Evolutionary conservation across 1,140 invertebrate genomes (phyloP), one percentile per base, ranked within the genome.

Genomic region (Ostrea denselamellosa): DNA sequence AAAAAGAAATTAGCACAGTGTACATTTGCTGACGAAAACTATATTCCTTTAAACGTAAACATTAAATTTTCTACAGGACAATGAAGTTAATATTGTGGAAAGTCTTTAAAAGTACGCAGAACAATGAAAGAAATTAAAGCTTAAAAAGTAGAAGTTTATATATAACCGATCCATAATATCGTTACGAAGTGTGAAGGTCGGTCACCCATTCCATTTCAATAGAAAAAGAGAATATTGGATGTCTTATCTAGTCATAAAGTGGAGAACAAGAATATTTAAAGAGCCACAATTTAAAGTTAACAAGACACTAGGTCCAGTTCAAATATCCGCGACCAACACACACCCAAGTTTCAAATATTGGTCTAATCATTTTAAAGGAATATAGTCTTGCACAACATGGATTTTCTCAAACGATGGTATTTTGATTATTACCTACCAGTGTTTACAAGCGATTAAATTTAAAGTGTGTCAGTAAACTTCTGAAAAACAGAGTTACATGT

Each of bases 201-300:
- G 17, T 62, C 17, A n/a, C n/a, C 56, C 56, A n/a, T 5, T n/a
- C 34, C 34, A 19, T 62, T 62, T n/a, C 17, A 62, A 62, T 19
- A 44, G 34, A 44, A 44, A n/a, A 44, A 44, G 1, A 44, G 34
- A 62, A 17, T n/a, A n/a, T 34, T 34, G 14, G 28, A 34, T 34
- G 2, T 14, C 28, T 77, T 77, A 34, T 25, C 68, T 77, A 25
- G 68, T 77, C 68, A 34, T 77, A 77, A 77, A 77, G 25, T 77
- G 28, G 68, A 12, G 34, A 25, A 77, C 54, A 56, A 68, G 19
- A 25, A 4, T 77, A 28, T 77, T 17, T 28, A 12, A 77, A 28
- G 12, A 34, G 68, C 25, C 25, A 34, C 25, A 8, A 12, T 34
- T 77, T 34, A 22, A 12, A 9, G 22, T 10, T 77, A 34, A 25